A percentile compares a stretch with the other conserved stretches of the same genome.
Conservation (phyloP, 2,113 vertebrate species). For the Chloebia gouldiae region DNA sequence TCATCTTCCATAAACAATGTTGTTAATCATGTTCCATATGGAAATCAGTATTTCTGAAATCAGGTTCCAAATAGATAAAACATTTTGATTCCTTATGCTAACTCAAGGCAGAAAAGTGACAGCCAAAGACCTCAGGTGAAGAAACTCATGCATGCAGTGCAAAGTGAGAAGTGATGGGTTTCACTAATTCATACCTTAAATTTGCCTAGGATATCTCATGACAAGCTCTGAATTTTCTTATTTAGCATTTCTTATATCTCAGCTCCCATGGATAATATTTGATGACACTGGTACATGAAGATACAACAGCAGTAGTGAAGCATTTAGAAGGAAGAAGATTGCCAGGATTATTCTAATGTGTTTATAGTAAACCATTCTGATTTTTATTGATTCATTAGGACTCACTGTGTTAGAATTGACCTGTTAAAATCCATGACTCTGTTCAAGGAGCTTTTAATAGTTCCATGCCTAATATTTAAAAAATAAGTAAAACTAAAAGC, state of each 20-base stretch:
- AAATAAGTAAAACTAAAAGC: neutral
- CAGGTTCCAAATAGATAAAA: neutral
- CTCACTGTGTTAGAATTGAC: neutral
- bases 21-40: neutral
- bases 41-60: neutral
- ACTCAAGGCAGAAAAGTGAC: neutral
- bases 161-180: neutral
- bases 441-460: neutral
- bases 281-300: neutral
- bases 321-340: neutral
- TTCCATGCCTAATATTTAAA: neutral
- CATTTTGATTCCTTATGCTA: neutral
- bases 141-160: rapidly evolving
- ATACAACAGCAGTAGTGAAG: neutral
- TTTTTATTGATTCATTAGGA: neutral
- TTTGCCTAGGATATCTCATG: neutral
- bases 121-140: neutral
- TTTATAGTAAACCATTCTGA: neutral
- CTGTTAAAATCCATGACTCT: neutral
- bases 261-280: neutral
- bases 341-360: neutral
- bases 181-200: neutral
- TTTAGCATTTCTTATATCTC: neutral
- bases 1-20: no score
- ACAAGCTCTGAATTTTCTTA: neutral